phyloP scores from a whole-genome alignment of 2,113 vertebrate genomes.

The Dipodomys spectabilis region DNA sequence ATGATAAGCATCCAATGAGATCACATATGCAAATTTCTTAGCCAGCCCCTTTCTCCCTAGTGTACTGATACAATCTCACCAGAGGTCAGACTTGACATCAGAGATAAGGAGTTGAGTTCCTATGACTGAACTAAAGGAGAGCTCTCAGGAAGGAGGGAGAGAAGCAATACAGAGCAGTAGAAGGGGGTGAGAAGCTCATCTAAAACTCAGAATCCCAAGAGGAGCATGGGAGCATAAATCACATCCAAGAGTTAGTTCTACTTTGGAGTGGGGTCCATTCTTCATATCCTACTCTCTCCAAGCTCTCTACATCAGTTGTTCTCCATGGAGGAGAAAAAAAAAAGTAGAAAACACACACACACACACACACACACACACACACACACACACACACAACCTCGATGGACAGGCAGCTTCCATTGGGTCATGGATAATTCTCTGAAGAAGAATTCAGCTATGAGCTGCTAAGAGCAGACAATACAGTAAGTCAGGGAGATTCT shows the following conservation, averaged over 20 bases:
- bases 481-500: not conserved
- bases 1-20: constrained; percentile 29
- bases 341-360: too few relatives aligned
- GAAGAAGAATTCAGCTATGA: constrained; percentile 10
- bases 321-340: not conserved
- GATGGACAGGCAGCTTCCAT: not conserved
- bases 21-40: not conserved
- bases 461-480: not conserved
- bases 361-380: too few relatives aligned
- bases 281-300: not conserved
- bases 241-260: not conserved
- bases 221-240: not conserved
- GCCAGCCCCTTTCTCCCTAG: not conserved
- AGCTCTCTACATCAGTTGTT: not conserved
- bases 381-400: not conserved
- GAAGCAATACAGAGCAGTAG: not conserved
- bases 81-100: not conserved
- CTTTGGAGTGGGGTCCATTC: not conserved
- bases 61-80: not conserved
- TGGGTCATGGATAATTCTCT: not conserved
- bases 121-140: not conserved
- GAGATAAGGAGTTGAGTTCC: not conserved
- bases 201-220: not conserved
- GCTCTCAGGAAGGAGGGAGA: not conserved
- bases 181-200: not conserved